Conservation (phyloP, 2,888 invertebrate genomes). For the Drosophila formosana region DNA sequence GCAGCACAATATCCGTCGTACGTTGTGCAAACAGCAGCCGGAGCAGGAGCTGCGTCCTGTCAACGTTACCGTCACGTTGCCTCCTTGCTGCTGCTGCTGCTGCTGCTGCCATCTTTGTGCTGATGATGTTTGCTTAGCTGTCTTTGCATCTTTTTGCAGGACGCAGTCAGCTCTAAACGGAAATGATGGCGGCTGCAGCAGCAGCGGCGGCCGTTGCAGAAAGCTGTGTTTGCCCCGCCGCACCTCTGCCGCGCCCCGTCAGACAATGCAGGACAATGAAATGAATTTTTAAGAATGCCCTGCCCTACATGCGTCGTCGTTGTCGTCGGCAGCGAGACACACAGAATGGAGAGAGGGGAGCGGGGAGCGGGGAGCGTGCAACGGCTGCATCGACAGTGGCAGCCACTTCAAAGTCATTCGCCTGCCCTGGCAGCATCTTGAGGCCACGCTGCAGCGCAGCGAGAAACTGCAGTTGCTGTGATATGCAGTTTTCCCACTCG, state of each 20-base stretch:
- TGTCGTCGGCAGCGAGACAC: neutral
- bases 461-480: slow-evolving; percentile 58
- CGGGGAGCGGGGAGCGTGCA: slow-evolving; percentile 7
- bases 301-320: slow-evolving; percentile 70
- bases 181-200: slow-evolving; percentile 77
- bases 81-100: slow-evolving; percentile 22
- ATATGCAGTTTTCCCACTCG: slow-evolving; percentile 71
- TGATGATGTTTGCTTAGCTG: slow-evolving; percentile 82
- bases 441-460: slow-evolving; percentile 41
- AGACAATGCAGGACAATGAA: slow-evolving; percentile 81
- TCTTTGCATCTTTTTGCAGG: slow-evolving; percentile 80
- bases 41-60: slow-evolving; percentile 32
- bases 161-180: slow-evolving; percentile 77
- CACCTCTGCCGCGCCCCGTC: slow-evolving; percentile 57
- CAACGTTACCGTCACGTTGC: slow-evolving; percentile 26
- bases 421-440: slow-evolving; percentile 70
- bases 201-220: slow-evolving; percentile 63
- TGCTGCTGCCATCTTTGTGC: slow-evolving; percentile 74
- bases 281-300: slow-evolving; percentile 79
- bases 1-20: slow-evolving; percentile 79
- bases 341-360: slow-evolving; percentile 1
- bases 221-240: slow-evolving; percentile 75
- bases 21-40: slow-evolving; percentile 68
- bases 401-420: slow-evolving; percentile 80
- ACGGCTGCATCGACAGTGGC: slow-evolving; percentile 24